phyloP scores from a whole-genome alignment of 2,888 invertebrate species.

The Tribolium freemani region DNA sequence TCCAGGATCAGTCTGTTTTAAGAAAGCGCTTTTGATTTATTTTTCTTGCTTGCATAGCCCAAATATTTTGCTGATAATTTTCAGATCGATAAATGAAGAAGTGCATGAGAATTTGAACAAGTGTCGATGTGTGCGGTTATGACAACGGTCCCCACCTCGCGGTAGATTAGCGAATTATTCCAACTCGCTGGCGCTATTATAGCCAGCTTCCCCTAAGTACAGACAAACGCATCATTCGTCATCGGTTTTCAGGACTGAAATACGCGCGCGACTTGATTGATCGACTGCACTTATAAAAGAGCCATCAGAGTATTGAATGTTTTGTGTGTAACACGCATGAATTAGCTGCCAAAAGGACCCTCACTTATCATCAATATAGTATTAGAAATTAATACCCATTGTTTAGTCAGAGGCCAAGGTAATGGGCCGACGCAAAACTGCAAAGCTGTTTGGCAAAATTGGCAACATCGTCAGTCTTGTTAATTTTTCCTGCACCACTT shows the following conservation, averaged over 20 bases:
- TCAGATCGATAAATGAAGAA: conserved; percentile 48
- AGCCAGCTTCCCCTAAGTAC: conserved; percentile 54
- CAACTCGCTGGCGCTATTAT: conserved; percentile 63
- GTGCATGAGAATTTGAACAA: conserved; percentile 63
- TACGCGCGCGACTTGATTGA: conserved; percentile 59
- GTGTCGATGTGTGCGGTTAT: conserved; percentile 60
- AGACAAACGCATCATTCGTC: conserved; percentile 43
- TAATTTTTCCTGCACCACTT: too few species aligned
- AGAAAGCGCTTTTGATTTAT: conserved; percentile 63
- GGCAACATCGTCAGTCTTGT: too few species aligned
- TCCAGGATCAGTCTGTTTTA: conserved; percentile 66
- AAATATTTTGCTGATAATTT: conserved; percentile 37
- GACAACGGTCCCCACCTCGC: conserved; percentile 57
- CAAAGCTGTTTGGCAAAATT: too few species aligned
- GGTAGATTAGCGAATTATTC: conserved; percentile 67
- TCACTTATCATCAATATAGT: conserved; percentile 59
- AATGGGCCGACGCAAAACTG: not conserved
- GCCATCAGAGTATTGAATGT: conserved; percentile 64
- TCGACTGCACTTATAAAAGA: conserved; percentile 62
- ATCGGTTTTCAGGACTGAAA: conserved; percentile 31
- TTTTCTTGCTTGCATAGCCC: conserved; percentile 40
- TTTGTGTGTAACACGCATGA: conserved; percentile 61
- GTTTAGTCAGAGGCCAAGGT: not conserved
- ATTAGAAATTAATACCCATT: conserved; percentile 60
- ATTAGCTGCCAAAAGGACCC: conserved; percentile 61